phyloP scores from a whole-genome alignment of 1,140 invertebrate genomes.

The Trichogramma pretiosum region DNA sequence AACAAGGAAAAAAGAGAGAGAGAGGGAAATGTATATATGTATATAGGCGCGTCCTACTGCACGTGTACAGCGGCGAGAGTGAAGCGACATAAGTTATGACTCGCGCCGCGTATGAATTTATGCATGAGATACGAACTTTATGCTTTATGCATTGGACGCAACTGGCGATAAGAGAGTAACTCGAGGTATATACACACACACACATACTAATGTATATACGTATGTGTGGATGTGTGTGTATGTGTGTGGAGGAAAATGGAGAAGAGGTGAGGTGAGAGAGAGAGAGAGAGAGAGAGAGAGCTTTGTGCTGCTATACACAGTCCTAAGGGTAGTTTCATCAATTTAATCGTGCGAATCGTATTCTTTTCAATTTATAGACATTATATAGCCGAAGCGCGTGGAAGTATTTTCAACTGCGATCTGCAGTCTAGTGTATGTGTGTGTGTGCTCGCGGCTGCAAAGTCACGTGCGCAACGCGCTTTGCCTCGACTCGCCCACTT shows the following conservation, averaged over 20 bases:
- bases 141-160: constrained; percentile 44
- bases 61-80: background rate
- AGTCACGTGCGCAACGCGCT: constrained; percentile 4
- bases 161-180: constrained; percentile 20
- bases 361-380: too few species aligned
- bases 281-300: constrained; percentile 16
- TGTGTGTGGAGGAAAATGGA: background rate
- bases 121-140: constrained; percentile 46
- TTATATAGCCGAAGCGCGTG: too few species aligned
- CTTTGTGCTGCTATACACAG: too few species aligned
- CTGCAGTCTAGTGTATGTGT: too few species aligned
- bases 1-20: background rate
- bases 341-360: too few species aligned
- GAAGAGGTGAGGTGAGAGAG: constrained; percentile 7
- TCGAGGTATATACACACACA: too few species aligned
- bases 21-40: too few species aligned
- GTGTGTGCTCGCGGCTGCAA: background rate
- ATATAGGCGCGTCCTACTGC: too few species aligned
- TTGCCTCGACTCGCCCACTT: constrained; percentile 1
- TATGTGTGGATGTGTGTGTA: too few species aligned
- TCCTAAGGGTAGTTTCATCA: too few species aligned
- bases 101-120: constrained; percentile 38
- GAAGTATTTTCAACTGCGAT: too few species aligned
- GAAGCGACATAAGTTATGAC: constrained; percentile 35
- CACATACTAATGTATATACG: too few species aligned